Evolutionary conservation across 2,113 vertebrate species (phyloP).

Genomic region (Melanocharis versteri): DNA sequence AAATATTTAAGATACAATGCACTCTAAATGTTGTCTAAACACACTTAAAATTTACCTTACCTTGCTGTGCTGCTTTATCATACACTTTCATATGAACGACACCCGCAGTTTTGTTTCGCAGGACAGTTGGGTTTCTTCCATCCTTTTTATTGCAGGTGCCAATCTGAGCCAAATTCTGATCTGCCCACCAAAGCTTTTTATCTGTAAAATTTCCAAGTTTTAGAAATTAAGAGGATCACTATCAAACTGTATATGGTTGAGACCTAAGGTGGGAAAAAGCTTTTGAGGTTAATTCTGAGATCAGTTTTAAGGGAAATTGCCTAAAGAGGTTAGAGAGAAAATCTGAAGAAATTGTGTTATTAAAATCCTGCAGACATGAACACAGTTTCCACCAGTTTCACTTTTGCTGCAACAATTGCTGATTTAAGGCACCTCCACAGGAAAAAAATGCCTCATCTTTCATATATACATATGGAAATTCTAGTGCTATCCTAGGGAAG

Average conservation of each 20-base stretch:
- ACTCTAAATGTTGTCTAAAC: neutral
- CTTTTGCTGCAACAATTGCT: neutral
- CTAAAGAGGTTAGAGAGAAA: neutral
- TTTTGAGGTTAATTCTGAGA: neutral
- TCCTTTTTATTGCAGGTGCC: conserved; percentile 93
- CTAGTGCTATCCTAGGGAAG: neutral
- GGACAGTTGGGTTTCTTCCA: conserved; percentile 81
- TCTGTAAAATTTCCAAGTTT: conserved; percentile 73
- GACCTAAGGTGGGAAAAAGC: neutral
- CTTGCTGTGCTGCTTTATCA: conserved; percentile 91
- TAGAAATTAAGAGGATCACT: neutral
- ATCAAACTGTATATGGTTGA: neutral
- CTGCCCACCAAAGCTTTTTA: conserved; percentile 96
- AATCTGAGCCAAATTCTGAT: conserved; percentile 89
- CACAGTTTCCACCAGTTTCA: neutral
- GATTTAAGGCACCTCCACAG: neutral
- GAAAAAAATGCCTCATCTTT: neutral
- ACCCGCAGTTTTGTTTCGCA: conserved; percentile 91
- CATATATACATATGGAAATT: neutral
- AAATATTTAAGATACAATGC: neutral
- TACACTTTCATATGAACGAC: conserved; percentile 98
- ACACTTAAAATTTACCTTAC: conserved; percentile 53
- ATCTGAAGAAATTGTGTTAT: neutral
- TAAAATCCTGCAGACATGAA: neutral
- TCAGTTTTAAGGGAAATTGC: neutral